These are phyloP conservation scores for Oophaga pumilio DNA, from an alignment of 2,113 vertebrate genomes.

Conservation along the genomic window DNA sequence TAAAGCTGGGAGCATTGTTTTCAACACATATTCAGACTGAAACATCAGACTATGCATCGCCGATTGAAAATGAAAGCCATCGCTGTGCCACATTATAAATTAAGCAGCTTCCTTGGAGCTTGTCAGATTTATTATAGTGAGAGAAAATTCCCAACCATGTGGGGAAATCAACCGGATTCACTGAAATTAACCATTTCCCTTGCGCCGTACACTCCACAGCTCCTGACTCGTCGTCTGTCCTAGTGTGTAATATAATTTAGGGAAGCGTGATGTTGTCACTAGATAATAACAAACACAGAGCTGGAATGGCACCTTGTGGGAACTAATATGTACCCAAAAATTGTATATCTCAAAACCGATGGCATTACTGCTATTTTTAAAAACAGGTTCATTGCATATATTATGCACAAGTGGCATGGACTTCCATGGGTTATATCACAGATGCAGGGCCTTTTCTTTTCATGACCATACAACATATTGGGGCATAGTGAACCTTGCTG, in stretches of 20 bases:
- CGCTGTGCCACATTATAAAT: conserved; percentile 49
- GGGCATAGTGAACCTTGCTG: too few species aligned
- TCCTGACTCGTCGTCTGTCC: too few species aligned
- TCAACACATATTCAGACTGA: conserved; percentile 31
- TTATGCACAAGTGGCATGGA: too few species aligned
- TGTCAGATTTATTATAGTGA: conserved; percentile 20
- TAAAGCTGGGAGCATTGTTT: conserved; percentile 37
- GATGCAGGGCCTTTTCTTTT: too few species aligned
- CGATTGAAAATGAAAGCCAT: conserved; percentile 42
- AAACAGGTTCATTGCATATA: too few species aligned
- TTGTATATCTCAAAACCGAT: too few species aligned
- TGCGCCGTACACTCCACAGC: not conserved
- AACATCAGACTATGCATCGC: conserved; percentile 36
- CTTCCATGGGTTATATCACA: too few species aligned
- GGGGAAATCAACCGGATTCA: not conserved
- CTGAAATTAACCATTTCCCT: not conserved
- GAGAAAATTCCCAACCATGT: conserved; percentile 29
- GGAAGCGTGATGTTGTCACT: not conserved
- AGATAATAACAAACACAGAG: not conserved
- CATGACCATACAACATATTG: too few species aligned
- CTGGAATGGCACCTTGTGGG: not conserved
- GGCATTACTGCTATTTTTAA: too few species aligned
- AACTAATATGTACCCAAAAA: not conserved
- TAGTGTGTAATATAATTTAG: not conserved
- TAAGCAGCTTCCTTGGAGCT: conserved; percentile 16